phyloP scores from a whole-genome alignment of 2,888 invertebrate species.

The Oscheius sp. region DNA sequence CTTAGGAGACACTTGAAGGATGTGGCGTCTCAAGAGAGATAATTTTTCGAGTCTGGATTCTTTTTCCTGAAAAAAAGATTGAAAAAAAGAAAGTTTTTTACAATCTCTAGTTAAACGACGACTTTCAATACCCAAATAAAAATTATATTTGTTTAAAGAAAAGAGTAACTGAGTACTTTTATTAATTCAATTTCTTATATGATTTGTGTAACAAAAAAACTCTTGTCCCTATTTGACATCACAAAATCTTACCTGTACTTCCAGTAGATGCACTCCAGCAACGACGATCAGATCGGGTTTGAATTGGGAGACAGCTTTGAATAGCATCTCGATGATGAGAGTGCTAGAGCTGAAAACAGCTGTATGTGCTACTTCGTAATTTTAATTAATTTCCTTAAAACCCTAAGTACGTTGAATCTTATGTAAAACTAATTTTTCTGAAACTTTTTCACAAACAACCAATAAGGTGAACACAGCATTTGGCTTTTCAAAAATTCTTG shows the following conservation, averaged over 20 bases:
- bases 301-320: slow-evolving; percentile 69
- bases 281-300: slow-evolving; percentile 72
- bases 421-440: too few species aligned
- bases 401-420: slow-evolving; percentile 67
- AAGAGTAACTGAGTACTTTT: too few species aligned
- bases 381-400: not conserved
- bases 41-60: slow-evolving; percentile 69
- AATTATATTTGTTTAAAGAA: too few species aligned
- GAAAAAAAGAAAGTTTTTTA: not conserved
- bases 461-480: too few species aligned
- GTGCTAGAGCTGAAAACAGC: slow-evolving; percentile 66
- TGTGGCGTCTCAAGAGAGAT: slow-evolving; percentile 66
- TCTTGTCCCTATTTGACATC: too few species aligned
- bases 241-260: slow-evolving; percentile 68
- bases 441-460: too few species aligned
- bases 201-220: not conserved
- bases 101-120: too few species aligned
- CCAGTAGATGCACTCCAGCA: slow-evolving; percentile 72
- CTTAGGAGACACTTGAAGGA: slow-evolving; percentile 69
- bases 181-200: not conserved
- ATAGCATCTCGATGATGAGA: slow-evolving; percentile 72
- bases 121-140: too few species aligned
- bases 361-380: too few species aligned
- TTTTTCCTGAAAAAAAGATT: slow-evolving; percentile 42
- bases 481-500: too few species aligned